Base-by-base conservation (phyloP, 2,797 vertebrate species). In the Chanos chanos region DNA sequence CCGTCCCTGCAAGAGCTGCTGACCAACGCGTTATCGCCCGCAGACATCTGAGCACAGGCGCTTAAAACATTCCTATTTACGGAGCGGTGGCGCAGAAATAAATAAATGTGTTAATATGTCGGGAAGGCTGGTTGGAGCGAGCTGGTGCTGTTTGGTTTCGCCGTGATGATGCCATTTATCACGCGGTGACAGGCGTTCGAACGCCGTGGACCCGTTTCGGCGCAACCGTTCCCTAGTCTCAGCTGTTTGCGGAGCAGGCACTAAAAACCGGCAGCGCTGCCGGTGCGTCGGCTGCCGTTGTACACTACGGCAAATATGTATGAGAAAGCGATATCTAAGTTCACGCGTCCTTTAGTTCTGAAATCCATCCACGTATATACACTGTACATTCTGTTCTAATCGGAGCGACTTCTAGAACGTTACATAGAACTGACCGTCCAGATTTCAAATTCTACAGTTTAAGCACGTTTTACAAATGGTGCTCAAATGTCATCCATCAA, bases 101-200 rank as follows among this genome's bases (percentile, higher is more conserved):
- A 80, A 73, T 70, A 73, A 71, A 73, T 66, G 66, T 76, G 73
- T 77, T 73, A 73, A 76, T 74, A 70, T 71, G 66, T 49, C 45
- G 56, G 72, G 66, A 74, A 70, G 71, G 70, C 50, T 63, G 63
- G 61, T 68, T 52, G 44, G 43, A 61, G 63, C 57, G 66, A 33
- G 64, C 72, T 61, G 69, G 64, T 55, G 61, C 76, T 66, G 68
- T 68, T 66, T 72, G 69, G 69, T 71, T 77, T 75, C 36, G 64
- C 59, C 27, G 54, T 76, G 74, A 81, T 77, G 76, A 77, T 76
- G 70, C 62, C 66, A 81, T 81, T 74, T 67, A 81, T 81, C 79
- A 81, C 54, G 10, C 19, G 40, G 47, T 81, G 79, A 81, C 76
- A 78, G 73, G 59, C 53, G 40, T 30, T 41, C 28, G 7, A 13